A percentile compares a stretch with the other conserved stretches of the same genome.
These are phyloP conservation scores for Drosophila bocki DNA, from an alignment of 1,140 invertebrate species.

Conservation along the genomic window DNA sequence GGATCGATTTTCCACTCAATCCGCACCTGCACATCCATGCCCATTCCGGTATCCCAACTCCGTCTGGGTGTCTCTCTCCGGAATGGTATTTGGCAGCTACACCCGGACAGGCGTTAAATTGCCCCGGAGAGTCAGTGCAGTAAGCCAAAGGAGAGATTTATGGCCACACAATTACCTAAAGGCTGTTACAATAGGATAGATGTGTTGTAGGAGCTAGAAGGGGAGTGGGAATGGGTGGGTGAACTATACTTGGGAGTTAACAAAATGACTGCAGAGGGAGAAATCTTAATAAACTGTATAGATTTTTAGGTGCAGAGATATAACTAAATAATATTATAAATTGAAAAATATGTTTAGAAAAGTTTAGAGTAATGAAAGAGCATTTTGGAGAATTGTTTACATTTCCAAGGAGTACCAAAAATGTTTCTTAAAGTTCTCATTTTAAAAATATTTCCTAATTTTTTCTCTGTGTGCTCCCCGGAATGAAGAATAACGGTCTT, in stretches of 20 bases:
- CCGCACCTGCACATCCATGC: slow-evolving; percentile 38
- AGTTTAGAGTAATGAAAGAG: no score
- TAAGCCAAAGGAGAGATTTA: slow-evolving; percentile 73
- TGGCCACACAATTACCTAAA: slow-evolving; percentile 67
- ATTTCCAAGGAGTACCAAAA: not conserved
- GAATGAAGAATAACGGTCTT: slow-evolving; percentile 37
- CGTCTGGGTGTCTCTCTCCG: slow-evolving; percentile 44
- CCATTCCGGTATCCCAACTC: slow-evolving; percentile 23
- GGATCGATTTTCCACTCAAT: slow-evolving; percentile 66
- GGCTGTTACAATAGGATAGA: slow-evolving; percentile 33
- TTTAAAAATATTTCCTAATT: not conserved
- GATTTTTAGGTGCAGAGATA: not conserved
- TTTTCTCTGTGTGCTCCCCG: not conserved
- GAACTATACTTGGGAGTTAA: slow-evolving; percentile 31
- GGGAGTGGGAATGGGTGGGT: slow-evolving; percentile 1
- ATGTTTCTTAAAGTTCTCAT: not conserved
- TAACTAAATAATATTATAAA: no score
- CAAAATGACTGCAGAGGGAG: not conserved
- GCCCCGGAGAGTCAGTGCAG: slow-evolving; percentile 37
- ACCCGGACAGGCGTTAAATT: slow-evolving; percentile 62
- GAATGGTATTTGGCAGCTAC: slow-evolving; percentile 38
- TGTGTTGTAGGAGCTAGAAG: not conserved
- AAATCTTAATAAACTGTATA: not conserved
- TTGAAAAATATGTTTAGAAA: accelerated
- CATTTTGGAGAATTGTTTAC: not conserved